These are phyloP conservation scores for Ochlodes sylvanus DNA, from an alignment of 2,888 invertebrate genomes.

Conservation along the genomic window DNA sequence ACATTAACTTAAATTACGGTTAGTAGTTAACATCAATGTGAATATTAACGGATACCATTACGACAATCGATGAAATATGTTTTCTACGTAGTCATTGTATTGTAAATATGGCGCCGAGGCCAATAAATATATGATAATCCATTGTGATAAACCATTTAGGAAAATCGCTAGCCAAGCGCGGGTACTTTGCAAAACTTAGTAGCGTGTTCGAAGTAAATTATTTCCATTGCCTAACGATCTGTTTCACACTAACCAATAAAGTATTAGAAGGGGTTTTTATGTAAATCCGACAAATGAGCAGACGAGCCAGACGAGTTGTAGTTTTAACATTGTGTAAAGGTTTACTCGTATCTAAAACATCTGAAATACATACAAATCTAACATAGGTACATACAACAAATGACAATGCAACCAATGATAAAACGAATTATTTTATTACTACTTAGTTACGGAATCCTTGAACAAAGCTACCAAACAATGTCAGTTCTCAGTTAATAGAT, in stretches of 20 bases:
- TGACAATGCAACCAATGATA: too few relatives aligned
- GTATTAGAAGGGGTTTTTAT: too few relatives aligned
- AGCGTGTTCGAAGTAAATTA: neutral
- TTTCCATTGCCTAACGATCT: neutral
- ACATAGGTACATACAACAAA: too few relatives aligned
- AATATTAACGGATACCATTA: conserved; percentile 2
- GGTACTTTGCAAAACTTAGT: neutral
- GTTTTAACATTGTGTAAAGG: too few relatives aligned
- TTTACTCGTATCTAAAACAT: too few relatives aligned
- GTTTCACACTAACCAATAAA: neutral
- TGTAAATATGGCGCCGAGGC: conserved; percentile 13
- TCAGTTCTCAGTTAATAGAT: too few relatives aligned
- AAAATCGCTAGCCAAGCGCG: neutral
- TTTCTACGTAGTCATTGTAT: conserved; percentile 9
- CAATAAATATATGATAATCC: conserved; percentile 10
- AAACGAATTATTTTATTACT: too few relatives aligned
- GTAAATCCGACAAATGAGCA: too few relatives aligned
- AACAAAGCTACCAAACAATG: too few relatives aligned
- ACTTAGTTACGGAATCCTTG: too few relatives aligned
- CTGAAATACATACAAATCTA: too few relatives aligned
- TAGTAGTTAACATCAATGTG: conserved; percentile 9
- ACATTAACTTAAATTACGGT: conserved; percentile 14
- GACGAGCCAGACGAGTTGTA: too few relatives aligned
- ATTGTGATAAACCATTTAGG: conserved; percentile 19
- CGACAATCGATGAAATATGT: conserved; percentile 21